Base-by-base conservation (phyloP, 2,888 invertebrate genomes). In the Xylota sylvarum region DNA sequence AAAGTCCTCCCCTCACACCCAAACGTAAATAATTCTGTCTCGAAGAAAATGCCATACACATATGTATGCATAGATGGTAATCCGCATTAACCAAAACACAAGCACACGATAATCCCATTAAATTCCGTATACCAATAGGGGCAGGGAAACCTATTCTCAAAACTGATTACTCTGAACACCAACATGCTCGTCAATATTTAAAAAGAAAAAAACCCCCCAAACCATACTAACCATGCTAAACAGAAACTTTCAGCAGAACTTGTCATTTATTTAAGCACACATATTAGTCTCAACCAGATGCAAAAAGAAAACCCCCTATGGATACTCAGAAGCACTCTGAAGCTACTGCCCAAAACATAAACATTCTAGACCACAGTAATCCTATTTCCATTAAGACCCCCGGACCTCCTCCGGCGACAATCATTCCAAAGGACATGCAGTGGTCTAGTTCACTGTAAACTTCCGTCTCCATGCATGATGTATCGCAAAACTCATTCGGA, bases 281-380 rank as follows among this genome's bases (percentile, higher is more conserved):
- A 35, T 10, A 35, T 17, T 58, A 58, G 56, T 17, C 17, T 10
- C 5, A 35, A 3, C 0, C 3, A 5, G 1, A 14, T 43, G 6
- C 43, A 43, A 56, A 14, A 4, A 10, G 9, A 56, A 35, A 10
- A 27, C n/a, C 1, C 7, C 1, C 14, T 9, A 17, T 32, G 9
- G 9, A 5, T 17, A 35, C n/a, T 12, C 9, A 14, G 2, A 35
- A 4, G 5, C 17, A 14, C 35, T 58, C 58, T 37, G 12, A 19
- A 23, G 3, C 17, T 10, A 1, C 3, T 12, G 14, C 19, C 12
- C 19, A 37, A 35, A 37, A 35, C 19, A 37, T 58, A 37, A n/a
- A 62, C 40, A 14, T 40, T 43, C n/a, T 12, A 35, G n/a, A 40
- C 60, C 60, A 19, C 43, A 43, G 43, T 43, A 43, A 62, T 62